These are phyloP conservation scores for Choloepus hoffmanni DNA, from an alignment of 2,113 vertebrate genomes.

Conservation along the genomic window DNA sequence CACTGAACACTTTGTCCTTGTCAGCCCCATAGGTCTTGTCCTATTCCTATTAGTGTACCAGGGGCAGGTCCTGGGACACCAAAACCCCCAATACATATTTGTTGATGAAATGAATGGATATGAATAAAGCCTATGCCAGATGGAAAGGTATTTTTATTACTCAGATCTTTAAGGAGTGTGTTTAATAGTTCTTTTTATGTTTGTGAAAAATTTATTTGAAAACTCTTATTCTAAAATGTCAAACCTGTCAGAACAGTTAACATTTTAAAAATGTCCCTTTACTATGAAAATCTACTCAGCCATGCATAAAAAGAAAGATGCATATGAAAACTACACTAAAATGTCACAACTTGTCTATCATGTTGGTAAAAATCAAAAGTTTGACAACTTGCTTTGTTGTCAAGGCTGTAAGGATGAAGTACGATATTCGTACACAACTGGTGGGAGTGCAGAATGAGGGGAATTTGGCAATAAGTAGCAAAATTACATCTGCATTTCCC, in stretches of 20 bases:
- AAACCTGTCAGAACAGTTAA: not conserved
- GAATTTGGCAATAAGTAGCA: not conserved
- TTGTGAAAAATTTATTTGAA: constrained; percentile 24
- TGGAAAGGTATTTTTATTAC: not conserved
- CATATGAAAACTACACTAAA: not conserved
- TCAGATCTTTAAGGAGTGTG: not conserved
- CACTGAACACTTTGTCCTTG: fast-evolving
- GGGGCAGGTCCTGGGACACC: not conserved
- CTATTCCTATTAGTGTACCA: too few species aligned
- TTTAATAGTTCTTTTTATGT: constrained; percentile 37
- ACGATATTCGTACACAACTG: not conserved
- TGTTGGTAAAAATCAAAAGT: not conserved
- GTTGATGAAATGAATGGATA: not conserved
- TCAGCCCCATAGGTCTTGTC: not conserved
- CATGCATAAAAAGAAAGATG: not conserved
- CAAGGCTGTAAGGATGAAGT: not conserved
- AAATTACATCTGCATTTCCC: not conserved
- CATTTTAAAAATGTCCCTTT: not conserved
- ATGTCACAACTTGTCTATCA: not conserved
- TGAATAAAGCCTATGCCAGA: not conserved
- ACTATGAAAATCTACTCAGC: not conserved
- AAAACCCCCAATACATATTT: not conserved
- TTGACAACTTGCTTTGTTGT: not conserved
- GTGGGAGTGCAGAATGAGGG: not conserved
- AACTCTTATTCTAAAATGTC: constrained; percentile 41